Conservation (phyloP, 2,888 invertebrate species). For the Synergus gifuensis region DNA sequence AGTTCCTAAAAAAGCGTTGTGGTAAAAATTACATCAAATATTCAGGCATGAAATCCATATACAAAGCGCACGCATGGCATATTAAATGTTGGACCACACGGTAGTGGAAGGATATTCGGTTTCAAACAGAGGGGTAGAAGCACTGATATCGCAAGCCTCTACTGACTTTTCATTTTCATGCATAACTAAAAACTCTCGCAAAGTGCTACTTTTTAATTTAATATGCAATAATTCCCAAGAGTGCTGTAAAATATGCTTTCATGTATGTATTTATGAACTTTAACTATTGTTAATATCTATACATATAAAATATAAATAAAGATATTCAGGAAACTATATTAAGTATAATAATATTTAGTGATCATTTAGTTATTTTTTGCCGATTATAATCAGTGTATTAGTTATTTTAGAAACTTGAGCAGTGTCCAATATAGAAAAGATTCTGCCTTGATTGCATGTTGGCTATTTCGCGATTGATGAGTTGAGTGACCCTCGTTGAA, state of each 20-base stretch:
- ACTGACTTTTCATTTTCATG: not conserved
- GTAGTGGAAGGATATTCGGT: not conserved
- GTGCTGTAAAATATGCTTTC: too few species aligned
- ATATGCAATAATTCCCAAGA: not conserved
- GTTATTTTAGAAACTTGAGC: not conserved
- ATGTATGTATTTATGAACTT: too few species aligned
- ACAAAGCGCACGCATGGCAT: not conserved
- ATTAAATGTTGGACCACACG: not conserved
- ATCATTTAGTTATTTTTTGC: too few species aligned
- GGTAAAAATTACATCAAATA: conserved; percentile 22
- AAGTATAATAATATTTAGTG: too few species aligned
- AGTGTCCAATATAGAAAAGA: not conserved
- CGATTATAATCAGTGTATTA: too few species aligned
- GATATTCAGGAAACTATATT: too few species aligned
- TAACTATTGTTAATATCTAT: too few species aligned
- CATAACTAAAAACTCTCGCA: not conserved
- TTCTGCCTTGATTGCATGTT: not conserved
- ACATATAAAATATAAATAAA: too few species aligned
- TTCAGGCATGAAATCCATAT: conserved; percentile 10
- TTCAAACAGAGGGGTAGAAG: not conserved
- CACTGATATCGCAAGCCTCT: not conserved
- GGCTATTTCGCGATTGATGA: not conserved
- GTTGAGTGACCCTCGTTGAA: not conserved
- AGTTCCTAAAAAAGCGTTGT: not conserved
- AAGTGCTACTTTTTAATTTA: not conserved